A percentile compares a stretch with the other conserved stretches of the same genome.
Evolutionary conservation across 2,797 vertebrate genomes (phyloP).

Genomic region (Etheostoma perlongum): DNA sequence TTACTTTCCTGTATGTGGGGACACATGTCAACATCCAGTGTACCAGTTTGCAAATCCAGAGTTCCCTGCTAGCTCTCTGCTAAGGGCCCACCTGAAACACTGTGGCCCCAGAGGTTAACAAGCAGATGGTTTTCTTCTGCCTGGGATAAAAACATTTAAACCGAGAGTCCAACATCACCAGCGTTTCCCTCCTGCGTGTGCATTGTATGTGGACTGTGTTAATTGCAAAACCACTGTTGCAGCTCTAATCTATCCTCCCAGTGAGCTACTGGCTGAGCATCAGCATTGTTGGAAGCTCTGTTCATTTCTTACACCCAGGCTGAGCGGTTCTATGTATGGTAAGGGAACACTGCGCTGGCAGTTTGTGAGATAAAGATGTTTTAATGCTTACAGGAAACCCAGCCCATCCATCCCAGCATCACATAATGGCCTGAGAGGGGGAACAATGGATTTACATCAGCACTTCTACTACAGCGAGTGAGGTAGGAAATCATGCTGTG

Average conservation of each 20-base stretch:
- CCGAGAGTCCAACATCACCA: neutral
- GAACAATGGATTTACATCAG: constrained; percentile 45
- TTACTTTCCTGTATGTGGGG: constrained; percentile 31
- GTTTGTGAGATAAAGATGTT: constrained; percentile 52
- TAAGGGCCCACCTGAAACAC: constrained; percentile 18
- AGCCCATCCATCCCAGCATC: constrained; percentile 57
- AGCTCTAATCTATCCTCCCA: constrained; percentile 38
- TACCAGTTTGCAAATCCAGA: constrained; percentile 56
- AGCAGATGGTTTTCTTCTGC: constrained; percentile 20
- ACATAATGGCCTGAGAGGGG: constrained; percentile 50
- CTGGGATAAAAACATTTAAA: constrained; percentile 18
- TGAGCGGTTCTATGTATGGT: constrained; percentile 2
- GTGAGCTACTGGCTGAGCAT: constrained; percentile 27
- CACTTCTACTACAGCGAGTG: constrained; percentile 25
- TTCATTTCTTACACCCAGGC: constrained; percentile 20
- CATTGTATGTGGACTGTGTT: constrained; percentile 17
- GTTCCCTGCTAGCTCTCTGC: constrained; percentile 50
- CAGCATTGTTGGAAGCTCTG: constrained; percentile 34
- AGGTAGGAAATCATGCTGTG: constrained; percentile 2
- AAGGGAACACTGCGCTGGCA: constrained; percentile 29
- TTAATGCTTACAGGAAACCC: constrained; percentile 67
- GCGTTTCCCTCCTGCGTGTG: neutral
- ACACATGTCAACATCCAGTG: constrained; percentile 49
- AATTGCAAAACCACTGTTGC: constrained; percentile 29
- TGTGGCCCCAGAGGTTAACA: constrained; percentile 60